Base-by-base conservation (phyloP, 2,797 vertebrate species). In the Acanthurus lineatus region DNA sequence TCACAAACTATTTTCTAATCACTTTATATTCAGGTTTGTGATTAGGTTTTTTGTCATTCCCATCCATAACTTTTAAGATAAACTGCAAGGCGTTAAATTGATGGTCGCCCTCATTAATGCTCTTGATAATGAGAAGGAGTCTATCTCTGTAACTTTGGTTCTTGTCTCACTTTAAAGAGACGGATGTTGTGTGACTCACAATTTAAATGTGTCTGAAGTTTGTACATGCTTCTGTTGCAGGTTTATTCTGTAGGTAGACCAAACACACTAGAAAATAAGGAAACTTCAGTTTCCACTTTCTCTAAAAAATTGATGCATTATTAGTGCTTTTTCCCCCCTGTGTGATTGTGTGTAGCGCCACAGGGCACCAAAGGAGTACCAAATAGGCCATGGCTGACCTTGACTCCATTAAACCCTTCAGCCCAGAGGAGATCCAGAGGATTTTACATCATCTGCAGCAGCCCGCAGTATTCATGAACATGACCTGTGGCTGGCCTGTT, bases 401-500 rank as follows among this genome's bases (percentile, higher is more conserved):
- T 3, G 4, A 45, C 22, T 2, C 75, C 20, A 48, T 28, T 2
- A 97, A 97, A 84, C 96, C 97, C 20, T 99, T 98, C 88, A 94
- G 92, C 15, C 95, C 98, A 42, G 93, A 94, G 67, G 94, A 96
- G 93, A 90, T 91, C 22, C 94, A 86, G 85, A 95, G 88, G 88
- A 95, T 98, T 64, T 77, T 99, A 82, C 90, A 93, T 89, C 91
- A 90, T 76, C 91, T 98, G 57, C 93, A 95, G 85, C 95, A 95
- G 59, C 98, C 98, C 2, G 95, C 96, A 2, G 86, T 99, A 63
- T 99, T 99, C 92, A 87, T 87, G 77, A 92, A 95, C 86, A 99
- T 99, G 98, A 95, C 85, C 69, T 78, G 73, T 0, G 93, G 94
- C 83, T 99, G 98, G 98, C 97, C 97, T 32, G 96, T 93, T 22